Evolutionary conservation across 2,888 invertebrate genomes (phyloP).

Genomic region (Adela reaumurella): DNA sequence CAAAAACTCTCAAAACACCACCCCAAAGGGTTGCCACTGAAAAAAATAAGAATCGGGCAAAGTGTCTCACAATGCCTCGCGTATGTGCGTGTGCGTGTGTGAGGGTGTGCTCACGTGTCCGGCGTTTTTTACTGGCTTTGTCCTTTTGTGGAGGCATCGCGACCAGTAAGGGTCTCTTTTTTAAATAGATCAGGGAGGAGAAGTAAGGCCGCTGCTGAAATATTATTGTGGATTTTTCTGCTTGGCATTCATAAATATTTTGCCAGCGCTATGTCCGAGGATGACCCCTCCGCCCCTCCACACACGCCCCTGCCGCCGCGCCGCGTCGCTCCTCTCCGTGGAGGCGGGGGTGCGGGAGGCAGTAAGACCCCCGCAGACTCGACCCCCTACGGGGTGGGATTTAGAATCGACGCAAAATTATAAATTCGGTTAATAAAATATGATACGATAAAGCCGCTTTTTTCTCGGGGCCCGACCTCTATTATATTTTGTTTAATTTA

Average conservation of each 20-base stretch:
- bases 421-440: conserved; percentile 57
- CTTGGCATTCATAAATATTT: conserved; percentile 55
- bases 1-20: conserved; percentile 54
- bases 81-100: background rate
- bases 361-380: conserved; percentile 14
- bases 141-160: conserved; percentile 31
- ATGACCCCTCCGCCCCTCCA: background rate
- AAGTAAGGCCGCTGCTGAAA: conserved; percentile 48
- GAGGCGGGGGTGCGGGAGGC: background rate
- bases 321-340: background rate
- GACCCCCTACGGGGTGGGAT: conserved; percentile 22
- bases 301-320: background rate
- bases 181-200: conserved; percentile 54
- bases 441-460: conserved; percentile 52
- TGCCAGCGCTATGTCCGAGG: conserved; percentile 20
- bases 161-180: conserved; percentile 30
- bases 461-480: conserved; percentile 40
- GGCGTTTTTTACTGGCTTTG: conserved; percentile 53
- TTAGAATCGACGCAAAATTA: conserved; percentile 52
- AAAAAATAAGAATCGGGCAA: conserved; percentile 57
- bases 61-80: conserved; percentile 15
- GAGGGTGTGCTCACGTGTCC: conserved; percentile 34
- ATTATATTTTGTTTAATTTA: conserved; percentile 58
- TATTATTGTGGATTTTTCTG: conserved; percentile 58
- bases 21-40: conserved; percentile 48